Conservation (phyloP, 2,113 vertebrate species). For the western clawed frog (Xenopus tropicalis) region DNA sequence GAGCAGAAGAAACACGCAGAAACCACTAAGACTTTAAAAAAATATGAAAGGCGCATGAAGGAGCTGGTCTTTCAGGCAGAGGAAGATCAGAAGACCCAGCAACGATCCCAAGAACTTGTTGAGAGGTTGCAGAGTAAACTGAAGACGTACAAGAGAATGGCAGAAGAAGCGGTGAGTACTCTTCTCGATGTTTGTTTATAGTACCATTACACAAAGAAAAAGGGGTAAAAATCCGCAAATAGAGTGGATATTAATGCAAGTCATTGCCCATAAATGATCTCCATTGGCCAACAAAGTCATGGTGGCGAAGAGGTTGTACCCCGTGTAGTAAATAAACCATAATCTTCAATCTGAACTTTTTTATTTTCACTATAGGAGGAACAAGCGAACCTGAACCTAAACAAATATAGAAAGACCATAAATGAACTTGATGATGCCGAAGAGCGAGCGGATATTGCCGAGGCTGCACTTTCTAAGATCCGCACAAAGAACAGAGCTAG, state of each 20-base stretch:
- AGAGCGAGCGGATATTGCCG: conserved; percentile 55
- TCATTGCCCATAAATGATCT: conserved; percentile 9
- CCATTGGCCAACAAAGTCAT: too few relatives aligned
- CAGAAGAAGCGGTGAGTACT: conserved; percentile 53
- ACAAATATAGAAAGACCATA: conserved; percentile 57
- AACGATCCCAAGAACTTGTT: conserved; percentile 64
- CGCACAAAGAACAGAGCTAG: conserved; percentile 54
- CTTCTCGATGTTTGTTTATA: background rate
- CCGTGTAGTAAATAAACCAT: too few relatives aligned
- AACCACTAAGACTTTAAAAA: conserved; percentile 60
- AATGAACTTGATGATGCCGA: conserved; percentile 57
- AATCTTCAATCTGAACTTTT: accelerated
- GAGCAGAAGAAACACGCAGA: conserved; percentile 62
- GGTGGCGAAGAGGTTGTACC: too few relatives aligned
- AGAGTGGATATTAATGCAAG: too few relatives aligned
- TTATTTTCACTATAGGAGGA: conserved; percentile 55
- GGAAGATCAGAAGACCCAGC: conserved; percentile 66
- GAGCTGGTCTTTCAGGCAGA: conserved; percentile 66
- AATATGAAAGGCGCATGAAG: conserved; percentile 60
- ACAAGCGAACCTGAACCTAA: conserved; percentile 63
- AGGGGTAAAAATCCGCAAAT: too few relatives aligned
- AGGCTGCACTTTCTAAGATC: conserved; percentile 63
- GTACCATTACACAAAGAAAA: background rate
- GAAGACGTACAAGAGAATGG: conserved; percentile 64
- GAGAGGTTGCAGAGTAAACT: conserved; percentile 68